phyloP scores from a whole-genome alignment of 2,888 invertebrate species.

The Spodoptera picta region DNA sequence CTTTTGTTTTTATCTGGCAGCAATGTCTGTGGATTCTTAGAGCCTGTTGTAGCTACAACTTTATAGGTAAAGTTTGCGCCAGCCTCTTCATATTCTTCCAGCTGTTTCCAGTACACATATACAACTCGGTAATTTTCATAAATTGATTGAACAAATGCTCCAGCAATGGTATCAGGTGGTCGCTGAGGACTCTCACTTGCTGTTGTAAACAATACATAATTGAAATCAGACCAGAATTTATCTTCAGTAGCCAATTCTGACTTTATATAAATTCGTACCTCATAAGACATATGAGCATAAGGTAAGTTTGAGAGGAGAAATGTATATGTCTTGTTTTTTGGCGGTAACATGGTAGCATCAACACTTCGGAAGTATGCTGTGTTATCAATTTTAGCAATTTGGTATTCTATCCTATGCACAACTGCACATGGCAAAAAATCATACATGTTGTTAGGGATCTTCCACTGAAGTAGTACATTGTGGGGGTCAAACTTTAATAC shows the following conservation, averaged over 20 bases:
- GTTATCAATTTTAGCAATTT: constrained; percentile 84
- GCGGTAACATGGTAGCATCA: constrained; percentile 69
- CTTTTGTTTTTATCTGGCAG: constrained; percentile 87
- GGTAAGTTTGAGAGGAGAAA: constrained; percentile 87
- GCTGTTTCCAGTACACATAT: constrained; percentile 94
- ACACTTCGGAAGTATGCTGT: constrained; percentile 80
- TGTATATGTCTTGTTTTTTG: constrained; percentile 75
- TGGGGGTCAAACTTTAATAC: constrained; percentile 71
- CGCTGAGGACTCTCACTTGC: constrained; percentile 88
- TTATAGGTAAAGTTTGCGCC: constrained; percentile 93
- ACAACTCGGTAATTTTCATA: constrained; percentile 88
- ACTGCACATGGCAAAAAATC: constrained; percentile 75
- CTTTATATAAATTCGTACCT: constrained; percentile 91
- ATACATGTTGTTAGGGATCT: constrained; percentile 73
- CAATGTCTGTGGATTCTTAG: constrained; percentile 70
- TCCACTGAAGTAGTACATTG: constrained; percentile 78
- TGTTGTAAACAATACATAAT: constrained; percentile 90
- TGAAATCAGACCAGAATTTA: constrained; percentile 92
- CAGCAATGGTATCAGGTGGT: constrained; percentile 92
- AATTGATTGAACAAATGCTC: constrained; percentile 91
- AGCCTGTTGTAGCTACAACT: constrained; percentile 79
- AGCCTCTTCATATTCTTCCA: constrained; percentile 91
- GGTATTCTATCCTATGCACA: constrained; percentile 82
- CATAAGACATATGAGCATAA: constrained; percentile 91
- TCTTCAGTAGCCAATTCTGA: constrained; percentile 85